Percentiles rank a stretch among this genome's conserved stretches.
Conservation (phyloP, 2,888 invertebrate genomes). For the Psylliodes chrysocephalus region DNA sequence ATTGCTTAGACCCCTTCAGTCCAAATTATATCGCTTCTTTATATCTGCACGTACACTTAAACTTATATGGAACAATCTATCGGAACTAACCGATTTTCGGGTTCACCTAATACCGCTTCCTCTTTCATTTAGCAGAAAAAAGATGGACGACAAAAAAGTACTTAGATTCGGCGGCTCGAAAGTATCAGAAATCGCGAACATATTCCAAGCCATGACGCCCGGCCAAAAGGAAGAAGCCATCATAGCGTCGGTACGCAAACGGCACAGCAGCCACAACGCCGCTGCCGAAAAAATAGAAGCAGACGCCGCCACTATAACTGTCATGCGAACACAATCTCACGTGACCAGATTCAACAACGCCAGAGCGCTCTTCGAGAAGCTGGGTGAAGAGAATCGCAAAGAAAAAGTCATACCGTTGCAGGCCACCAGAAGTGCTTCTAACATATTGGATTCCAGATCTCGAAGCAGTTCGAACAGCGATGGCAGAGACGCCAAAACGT, state of each 20-base stretch:
- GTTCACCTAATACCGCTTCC: too few species aligned
- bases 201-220: constrained; percentile 72
- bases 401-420: constrained; percentile 58
- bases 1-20: too few species aligned
- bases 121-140: too few species aligned
- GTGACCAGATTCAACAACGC: constrained; percentile 89
- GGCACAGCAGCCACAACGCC: constrained; percentile 40
- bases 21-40: too few species aligned
- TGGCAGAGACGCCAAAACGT: constrained; percentile 56
- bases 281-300: constrained; percentile 45
- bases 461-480: constrained; percentile 74
- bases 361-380: constrained; percentile 89
- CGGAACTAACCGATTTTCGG: too few species aligned
- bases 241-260: constrained; percentile 47
- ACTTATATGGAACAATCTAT: too few species aligned
- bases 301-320: constrained; percentile 68
- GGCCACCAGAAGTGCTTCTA: constrained; percentile 64
- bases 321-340: constrained; percentile 88
- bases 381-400: constrained; percentile 76
- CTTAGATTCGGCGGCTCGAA: constrained; percentile 73
- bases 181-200: constrained; percentile 91
- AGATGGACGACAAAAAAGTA: constrained; percentile 62
- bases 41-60: too few species aligned
- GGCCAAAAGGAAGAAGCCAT: constrained; percentile 45
- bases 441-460: constrained; percentile 69